These are phyloP conservation scores for Merodon equestris DNA, from an alignment of 2,888 invertebrate genomes.

Conservation along the genomic window DNA sequence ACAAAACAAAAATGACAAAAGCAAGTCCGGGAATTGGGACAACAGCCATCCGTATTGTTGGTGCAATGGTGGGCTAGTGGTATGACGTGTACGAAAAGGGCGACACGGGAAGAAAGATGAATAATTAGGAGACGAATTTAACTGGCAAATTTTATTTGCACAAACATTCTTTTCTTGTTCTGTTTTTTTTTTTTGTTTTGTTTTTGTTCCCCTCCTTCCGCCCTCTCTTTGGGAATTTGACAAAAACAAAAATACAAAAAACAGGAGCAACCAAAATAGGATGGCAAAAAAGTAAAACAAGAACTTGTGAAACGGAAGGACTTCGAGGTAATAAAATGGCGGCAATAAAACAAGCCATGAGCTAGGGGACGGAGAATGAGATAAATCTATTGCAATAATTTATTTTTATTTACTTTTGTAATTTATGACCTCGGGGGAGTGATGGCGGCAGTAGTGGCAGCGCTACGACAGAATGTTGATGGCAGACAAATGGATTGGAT, in stretches of 20 bases:
- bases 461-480: slow-evolving; percentile 44
- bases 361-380: slow-evolving; percentile 49
- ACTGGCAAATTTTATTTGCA: slow-evolving; percentile 67
- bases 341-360: slow-evolving; percentile 61
- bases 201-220: slow-evolving; percentile 25
- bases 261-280: neutral
- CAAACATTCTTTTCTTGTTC: slow-evolving; percentile 40
- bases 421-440: slow-evolving; percentile 61
- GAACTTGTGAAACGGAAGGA: slow-evolving; percentile 46
- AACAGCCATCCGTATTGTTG: neutral
- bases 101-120: slow-evolving; percentile 51
- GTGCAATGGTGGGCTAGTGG: too few species aligned
- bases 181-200: slow-evolving; percentile 3
- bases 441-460: slow-evolving; percentile 1
- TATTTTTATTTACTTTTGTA: slow-evolving; percentile 68
- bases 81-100: slow-evolving; percentile 24
- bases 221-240: slow-evolving; percentile 28
- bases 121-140: slow-evolving; percentile 68
- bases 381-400: slow-evolving; percentile 68
- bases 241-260: too few species aligned
- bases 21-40: slow-evolving; percentile 27
- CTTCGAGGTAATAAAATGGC: slow-evolving; percentile 63
- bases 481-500: slow-evolving; percentile 44
- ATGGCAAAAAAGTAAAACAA: neutral
- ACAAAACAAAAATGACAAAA: slow-evolving; percentile 39